Conservation (phyloP, 2,888 invertebrate genomes). For the Macaria notata region DNA sequence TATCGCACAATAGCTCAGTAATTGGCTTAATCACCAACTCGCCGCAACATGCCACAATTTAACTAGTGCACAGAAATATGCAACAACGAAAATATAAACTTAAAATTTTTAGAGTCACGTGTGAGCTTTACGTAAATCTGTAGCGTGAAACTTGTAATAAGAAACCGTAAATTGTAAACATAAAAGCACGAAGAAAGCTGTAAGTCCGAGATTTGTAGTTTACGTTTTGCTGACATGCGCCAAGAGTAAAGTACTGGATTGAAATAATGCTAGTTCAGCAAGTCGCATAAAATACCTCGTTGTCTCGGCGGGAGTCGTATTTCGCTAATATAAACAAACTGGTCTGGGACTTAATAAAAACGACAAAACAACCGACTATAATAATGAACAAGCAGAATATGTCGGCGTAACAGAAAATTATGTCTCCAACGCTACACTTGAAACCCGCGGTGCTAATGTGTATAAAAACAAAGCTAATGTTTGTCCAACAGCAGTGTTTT, state of each 20-base stretch:
- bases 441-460: conserved; percentile 18
- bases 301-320: too few species aligned
- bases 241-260: too few species aligned
- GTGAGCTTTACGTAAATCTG: conserved; percentile 4
- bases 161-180: neutral
- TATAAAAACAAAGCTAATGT: conserved; percentile 34
- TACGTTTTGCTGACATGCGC: too few species aligned
- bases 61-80: conserved; percentile 33
- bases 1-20: conserved; percentile 34
- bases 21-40: conserved; percentile 35
- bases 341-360: neutral
- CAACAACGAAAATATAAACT: conserved; percentile 19
- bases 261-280: too few species aligned
- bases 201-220: too few species aligned
- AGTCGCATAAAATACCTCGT: too few species aligned
- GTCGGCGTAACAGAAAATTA: conserved; percentile 2
- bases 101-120: conserved; percentile 4
- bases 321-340: too few species aligned
- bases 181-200: too few species aligned
- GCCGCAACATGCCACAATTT: conserved; percentile 29
- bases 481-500: conserved; percentile 44
- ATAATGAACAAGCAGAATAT: neutral
- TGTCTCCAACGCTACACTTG: conserved; percentile 10
- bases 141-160: neutral
- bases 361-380: neutral